Evolutionary conservation across 30 jellyfish, hydroid and myxozoan genomes (phyloP), one percentile per base, ranked within the genome.

Genomic region (Aurelia aurita): DNA sequence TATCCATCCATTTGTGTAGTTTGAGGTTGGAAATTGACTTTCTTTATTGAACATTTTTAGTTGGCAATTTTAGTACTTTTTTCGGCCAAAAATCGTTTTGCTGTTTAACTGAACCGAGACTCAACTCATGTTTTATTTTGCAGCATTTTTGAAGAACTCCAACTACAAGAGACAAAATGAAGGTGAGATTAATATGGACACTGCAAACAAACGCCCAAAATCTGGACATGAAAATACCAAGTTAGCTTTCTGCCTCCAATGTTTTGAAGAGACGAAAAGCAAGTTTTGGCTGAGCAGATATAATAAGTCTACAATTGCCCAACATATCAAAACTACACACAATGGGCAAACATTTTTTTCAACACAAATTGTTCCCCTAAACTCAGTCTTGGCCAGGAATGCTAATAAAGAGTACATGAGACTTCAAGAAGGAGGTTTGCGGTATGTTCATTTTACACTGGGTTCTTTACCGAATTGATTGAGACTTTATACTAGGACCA

Each of bases 231-330:
- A 5, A 22, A 65, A 65, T 65, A 29, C 77, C 9, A 65, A 65
- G 77, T 20, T 65, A 65, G 77, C 53, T 8, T 65, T 65, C 77
- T 65, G 77, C 20, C 77, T 65, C 8, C 47, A 28, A 29, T 65
- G 77, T 28, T 65, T 65, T 29, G 54, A 65, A 65, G 54, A 65
- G 21, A 65, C 21, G 54, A 65, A 65, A 65, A 53, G 20, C 20
- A 65, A 65, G 53, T 65, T 65, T 65, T 65, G 77, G 77, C 77
- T 65, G 53, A 65, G 77, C 77, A 65, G 77, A 65, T 65, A 65
- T 28, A 21, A 65, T 20, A 65, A n/a, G 54, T 65, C 77, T 12
- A 65, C 77, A 8, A 65, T 65, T 20, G 10, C 54, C 9, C 77
- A 65, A 28, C 77, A 65, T 13, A 28, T 65, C 77, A 65, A 65